These are phyloP conservation scores for Lanius ludovicianus DNA, from an alignment of 2,113 vertebrate species.

Conservation along the genomic window DNA sequence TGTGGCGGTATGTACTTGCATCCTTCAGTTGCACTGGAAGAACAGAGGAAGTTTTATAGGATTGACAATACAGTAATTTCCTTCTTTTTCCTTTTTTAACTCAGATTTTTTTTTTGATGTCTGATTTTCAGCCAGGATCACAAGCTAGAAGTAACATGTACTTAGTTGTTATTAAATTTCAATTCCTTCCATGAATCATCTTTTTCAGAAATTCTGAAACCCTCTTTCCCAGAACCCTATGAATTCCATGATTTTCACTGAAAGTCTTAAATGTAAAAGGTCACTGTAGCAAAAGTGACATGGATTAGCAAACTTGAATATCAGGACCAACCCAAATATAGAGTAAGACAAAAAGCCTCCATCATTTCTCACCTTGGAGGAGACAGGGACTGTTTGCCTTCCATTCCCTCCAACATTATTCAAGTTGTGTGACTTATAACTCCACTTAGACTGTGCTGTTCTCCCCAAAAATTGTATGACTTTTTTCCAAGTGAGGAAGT, in stretches of 20 bases:
- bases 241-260: background rate
- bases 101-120: background rate
- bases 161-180: background rate
- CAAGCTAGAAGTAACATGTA: background rate
- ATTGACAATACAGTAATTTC: background rate
- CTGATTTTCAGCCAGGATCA: background rate
- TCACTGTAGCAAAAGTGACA: background rate
- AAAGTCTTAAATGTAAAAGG: background rate
- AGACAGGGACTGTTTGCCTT: background rate
- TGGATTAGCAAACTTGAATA: background rate
- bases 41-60: background rate
- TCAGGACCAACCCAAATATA: background rate
- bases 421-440: background rate
- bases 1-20: background rate
- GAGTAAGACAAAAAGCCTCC: background rate
- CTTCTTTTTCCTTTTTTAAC: background rate
- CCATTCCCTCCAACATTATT: background rate
- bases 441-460: background rate
- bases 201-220: background rate
- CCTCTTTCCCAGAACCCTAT: background rate
- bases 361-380: background rate
- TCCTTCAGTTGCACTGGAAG: background rate
- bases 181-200: background rate
- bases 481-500: background rate
- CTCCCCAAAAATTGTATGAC: background rate